Conservation (phyloP, 2,113 vertebrate species). For the Crotophaga sulcirostris region DNA sequence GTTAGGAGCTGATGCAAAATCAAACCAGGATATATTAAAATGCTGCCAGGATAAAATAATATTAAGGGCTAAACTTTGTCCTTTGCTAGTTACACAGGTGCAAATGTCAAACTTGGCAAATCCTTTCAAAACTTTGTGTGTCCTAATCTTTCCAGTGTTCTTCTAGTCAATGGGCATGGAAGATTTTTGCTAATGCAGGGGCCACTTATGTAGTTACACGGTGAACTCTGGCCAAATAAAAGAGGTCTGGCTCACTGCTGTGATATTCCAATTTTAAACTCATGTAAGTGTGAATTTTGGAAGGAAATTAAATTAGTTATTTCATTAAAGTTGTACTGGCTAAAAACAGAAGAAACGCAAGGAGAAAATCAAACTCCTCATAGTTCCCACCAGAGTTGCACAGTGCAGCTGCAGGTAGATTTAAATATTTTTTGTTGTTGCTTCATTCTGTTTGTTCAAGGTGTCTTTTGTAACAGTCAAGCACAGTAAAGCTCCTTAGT, state of each 20-base stretch:
- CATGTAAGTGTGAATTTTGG: constrained; percentile 26
- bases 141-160: constrained; percentile 26
- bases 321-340: not conserved
- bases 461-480: constrained; percentile 20
- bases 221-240: not conserved
- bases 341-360: not conserved
- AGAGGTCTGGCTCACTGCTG: not conserved
- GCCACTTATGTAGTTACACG: not conserved
- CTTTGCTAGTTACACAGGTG: constrained; percentile 35
- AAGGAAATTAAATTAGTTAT: not conserved
- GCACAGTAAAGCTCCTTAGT: not conserved
- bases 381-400: not conserved
- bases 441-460: constrained; percentile 27
- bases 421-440: not conserved
- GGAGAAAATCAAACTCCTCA: not conserved
- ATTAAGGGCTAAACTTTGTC: constrained; percentile 54
- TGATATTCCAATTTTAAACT: constrained; percentile 30
- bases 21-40: constrained; percentile 39
- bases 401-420: constrained; percentile 25
- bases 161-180: not conserved
- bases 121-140: constrained; percentile 28
- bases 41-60: constrained; percentile 23
- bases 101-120: constrained; percentile 50
- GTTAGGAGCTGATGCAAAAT: constrained; percentile 51
- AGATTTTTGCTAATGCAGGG: constrained; percentile 2